Evolutionary conservation across 2,797 vertebrate genomes (phyloP), one percentile per base, ranked within the genome.

Genomic region (Podarcis lilfordi): DNA sequence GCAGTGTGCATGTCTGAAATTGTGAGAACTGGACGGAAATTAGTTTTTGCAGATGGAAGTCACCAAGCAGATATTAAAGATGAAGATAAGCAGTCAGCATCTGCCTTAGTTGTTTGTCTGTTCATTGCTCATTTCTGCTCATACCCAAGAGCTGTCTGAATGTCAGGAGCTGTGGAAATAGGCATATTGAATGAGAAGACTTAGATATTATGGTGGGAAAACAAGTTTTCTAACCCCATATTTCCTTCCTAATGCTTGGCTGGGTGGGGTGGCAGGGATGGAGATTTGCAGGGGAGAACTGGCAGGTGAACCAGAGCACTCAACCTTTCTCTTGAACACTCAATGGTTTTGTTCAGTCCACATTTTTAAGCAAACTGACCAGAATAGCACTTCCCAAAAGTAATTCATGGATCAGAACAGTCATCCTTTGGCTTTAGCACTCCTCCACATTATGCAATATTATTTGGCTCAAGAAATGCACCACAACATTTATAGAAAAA

Each of bases 101-200:
- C 13, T 55, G 13, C 50, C 50, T 55, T 55, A 55, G 50, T 55
- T 55, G 50, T 55, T 55, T 66, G 72, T 23, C 10, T 15, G 55
- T 13, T 50, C 15, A 1, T 19, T 32, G 2, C 29, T 77, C n/a
- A n/a, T 40, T 27, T 9, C 45, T 8, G 50, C 21, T 8, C 19
- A 5, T 1, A 9, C 40, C 29, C 43, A 92, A 92, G 94, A 94
- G 74, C 93, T 92, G 93, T 91, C 84, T 80, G 74, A 1, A 0
- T 69, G 81, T 81, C 87, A 87, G 75, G 80, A 91, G 59, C 35
- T 43, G 45, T 84, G 64, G 32, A 55, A 86, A 72, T 32, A 79
- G 27, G 32, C 4, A n/a, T 59, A 11, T 43, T 75, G 32, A 78
- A 78, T 19, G 35, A 66, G 4, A 13, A 15, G 61, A 40, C 5